Evolutionary conservation across 2,888 invertebrate genomes (phyloP), one percentile per base, ranked within the genome.

Genomic region (Aethes cnicana): DNA sequence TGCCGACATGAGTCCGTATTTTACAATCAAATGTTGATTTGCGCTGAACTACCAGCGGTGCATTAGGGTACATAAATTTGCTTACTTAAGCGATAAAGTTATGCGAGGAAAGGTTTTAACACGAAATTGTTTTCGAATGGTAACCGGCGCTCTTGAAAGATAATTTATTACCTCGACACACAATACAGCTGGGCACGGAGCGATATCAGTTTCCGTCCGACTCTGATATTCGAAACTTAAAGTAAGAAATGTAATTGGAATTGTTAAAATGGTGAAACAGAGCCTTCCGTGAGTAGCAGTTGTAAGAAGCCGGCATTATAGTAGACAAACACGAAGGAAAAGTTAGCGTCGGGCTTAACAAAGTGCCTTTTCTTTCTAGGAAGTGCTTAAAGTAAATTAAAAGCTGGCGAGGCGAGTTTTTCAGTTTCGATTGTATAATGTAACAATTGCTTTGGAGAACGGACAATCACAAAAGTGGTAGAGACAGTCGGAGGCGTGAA

Each of bases 11-110:
- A 77, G 75, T 76, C 69, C 76, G 80, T 81, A 83, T 81, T 78
- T 79, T 78, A 85, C 84, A 84, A 86, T 84, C 85, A 83, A 84
- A 86, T 79, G 82, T 84, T 86, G 84, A 86, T 85, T 86, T 83
- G 82, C 75, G 70, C 70, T 67, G 67, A 72, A 77, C 81, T 81
- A 81, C 80, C 78, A 80, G 74, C 78, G 73, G 72, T 76, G 77
- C 77, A 84, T 81, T 82, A 81, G 81, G 81, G 83, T 79, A 77
- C 77, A 82, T 81, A 81, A 82, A 83, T 83, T 83, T 78, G 72
- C 80, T 76, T 74, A 79, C 76, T 77, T 81, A 78, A 82, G 79
- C 81, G 76, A 76, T 79, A 78, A 78, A 78, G 74, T 74, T 69
- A 70, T 70, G 66, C 68, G 68, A 70, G 69, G 71, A 76, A 76